Percentiles rank a stretch among this genome's conserved stretches.
These are phyloP conservation scores for Adoxophyes honmai DNA, from an alignment of 1,140 invertebrate genomes.

Conservation along the genomic window DNA sequence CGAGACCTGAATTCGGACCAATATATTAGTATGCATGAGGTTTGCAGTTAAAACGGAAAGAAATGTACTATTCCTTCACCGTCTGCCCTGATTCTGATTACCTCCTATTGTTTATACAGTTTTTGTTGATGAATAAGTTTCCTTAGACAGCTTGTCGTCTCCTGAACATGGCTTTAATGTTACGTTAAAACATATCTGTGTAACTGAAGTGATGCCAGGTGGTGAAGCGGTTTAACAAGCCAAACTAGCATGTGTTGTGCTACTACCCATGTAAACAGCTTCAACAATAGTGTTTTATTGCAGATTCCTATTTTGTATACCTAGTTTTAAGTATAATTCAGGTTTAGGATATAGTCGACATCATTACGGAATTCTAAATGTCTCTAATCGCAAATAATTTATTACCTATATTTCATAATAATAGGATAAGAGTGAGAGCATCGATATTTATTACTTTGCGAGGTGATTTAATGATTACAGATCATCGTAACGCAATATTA, in stretches of 20 bases:
- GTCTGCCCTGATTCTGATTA: constrained; percentile 31
- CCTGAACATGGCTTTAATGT: background rate
- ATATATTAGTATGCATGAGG: constrained; percentile 21
- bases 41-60: constrained; percentile 19
- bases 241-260: constrained; percentile 10
- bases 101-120: background rate
- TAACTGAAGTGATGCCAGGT: constrained; percentile 28
- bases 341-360: constrained; percentile 26
- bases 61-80: constrained; percentile 9
- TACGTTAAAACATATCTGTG: constrained; percentile 31
- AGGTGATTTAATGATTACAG: background rate
- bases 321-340: constrained; percentile 60
- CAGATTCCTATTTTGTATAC: constrained; percentile 72
- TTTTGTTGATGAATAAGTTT: background rate
- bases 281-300: constrained; percentile 54
- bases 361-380: constrained; percentile 35
- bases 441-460: constrained; percentile 19
- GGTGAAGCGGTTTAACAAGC: background rate
- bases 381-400: constrained; percentile 39
- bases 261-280: constrained; percentile 16
- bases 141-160: background rate
- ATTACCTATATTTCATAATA: constrained; percentile 37
- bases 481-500: constrained; percentile 5
- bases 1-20: constrained; percentile 46
- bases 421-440: constrained; percentile 44